Percentiles rank a stretch among this genome's conserved stretches.
Evolutionary conservation across 2,888 invertebrate genomes (phyloP).

Genomic region (Lydus trimaculatus): DNA sequence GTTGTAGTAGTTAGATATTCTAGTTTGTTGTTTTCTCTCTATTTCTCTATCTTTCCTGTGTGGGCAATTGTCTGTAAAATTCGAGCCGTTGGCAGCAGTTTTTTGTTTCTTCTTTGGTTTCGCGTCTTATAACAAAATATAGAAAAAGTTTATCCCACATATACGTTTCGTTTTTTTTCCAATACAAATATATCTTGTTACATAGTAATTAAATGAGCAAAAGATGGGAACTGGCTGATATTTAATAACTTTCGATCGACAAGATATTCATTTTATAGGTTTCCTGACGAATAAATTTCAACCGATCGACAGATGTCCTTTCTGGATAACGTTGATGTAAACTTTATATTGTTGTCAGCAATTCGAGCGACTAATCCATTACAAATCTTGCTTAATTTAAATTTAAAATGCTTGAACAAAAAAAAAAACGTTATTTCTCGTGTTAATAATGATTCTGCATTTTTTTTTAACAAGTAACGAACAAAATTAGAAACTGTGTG

Average conservation of each 20-base stretch:
- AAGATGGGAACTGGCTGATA: background rate
- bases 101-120: conserved; percentile 2
- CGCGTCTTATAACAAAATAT: background rate
- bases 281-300: background rate
- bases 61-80: conserved; percentile 21
- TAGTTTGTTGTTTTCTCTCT: conserved; percentile 16
- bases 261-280: background rate
- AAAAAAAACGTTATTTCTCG: too few species aligned
- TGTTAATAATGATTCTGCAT: background rate
- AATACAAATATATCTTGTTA: background rate
- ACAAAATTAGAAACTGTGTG: too few species aligned
- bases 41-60: conserved; percentile 15
- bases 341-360: background rate
- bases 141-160: background rate
- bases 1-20: conserved; percentile 19
- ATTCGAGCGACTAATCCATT: background rate
- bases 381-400: background rate
- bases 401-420: too few species aligned
- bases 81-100: conserved; percentile 12
- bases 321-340: background rate
- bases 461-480: background rate
- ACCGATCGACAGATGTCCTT: background rate
- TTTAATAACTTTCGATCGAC: background rate
- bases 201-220: background rate
- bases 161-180: background rate